Base-by-base conservation (phyloP, 1,140 invertebrate species). In the Drosophila repletoides region DNA sequence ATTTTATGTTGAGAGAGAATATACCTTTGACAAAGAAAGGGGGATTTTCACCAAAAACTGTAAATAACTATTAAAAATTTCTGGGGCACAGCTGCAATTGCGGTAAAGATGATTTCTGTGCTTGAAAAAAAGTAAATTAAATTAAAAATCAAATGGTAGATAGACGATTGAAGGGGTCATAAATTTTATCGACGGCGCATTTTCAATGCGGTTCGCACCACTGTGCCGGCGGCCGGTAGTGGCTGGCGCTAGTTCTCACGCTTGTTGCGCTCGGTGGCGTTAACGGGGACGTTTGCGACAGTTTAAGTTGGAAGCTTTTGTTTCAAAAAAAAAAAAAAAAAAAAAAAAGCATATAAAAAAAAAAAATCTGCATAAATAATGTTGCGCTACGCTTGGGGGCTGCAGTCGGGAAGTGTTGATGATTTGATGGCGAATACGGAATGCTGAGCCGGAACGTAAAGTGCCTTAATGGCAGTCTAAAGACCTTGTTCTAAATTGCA, bases 301-400 rank as follows among this genome's bases (percentile, higher is more conserved):
- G 51, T 69, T 69, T 69, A 69, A 69, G 66, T 69, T 69, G 66
- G 66, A 67, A 64, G 66, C 76, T 71, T 81, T 81, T 76, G 76
- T 71, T 72, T 33, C 58, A 64, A 15, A 41, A 49, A 55, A 40
- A 49, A 17, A 10, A 59, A 22, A 29, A 28, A 22, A 36, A 24
- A 36, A 49, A 36, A 31, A 14, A 59, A 22, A 29, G 17, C 14
- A 36, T 17, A 36, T 43, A 36, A 31, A 14, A 24, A 63, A 59
- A 49, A 55, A 52, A 74, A 76, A 83, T 81, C 77, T 81, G 77
- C 76, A 81, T 81, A 81, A 83, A 76, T 80, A 80, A 80, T 80
- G 76, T 76, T 81, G 72, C 70, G 68, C 58, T 38, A 83, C 53
- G 72, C 63, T 72, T 61, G 52, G 26, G 58, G 53, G 59, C 58